phyloP scores from a whole-genome alignment of 1,140 invertebrate species.

The Reticulitermes speratus region DNA sequence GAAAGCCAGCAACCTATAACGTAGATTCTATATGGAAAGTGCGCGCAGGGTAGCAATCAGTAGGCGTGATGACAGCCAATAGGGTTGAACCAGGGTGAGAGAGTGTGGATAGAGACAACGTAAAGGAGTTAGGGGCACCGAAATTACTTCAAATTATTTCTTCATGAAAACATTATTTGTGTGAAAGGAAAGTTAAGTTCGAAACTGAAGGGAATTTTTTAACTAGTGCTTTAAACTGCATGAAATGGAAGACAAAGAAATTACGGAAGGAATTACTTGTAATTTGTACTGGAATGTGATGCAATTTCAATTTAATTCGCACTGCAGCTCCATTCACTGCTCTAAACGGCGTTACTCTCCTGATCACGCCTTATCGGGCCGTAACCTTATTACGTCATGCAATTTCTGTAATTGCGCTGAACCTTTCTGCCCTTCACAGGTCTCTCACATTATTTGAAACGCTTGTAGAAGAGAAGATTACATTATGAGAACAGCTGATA shows the following conservation, averaged over 20 bases:
- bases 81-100: no score
- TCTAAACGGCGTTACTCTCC: neutral
- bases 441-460: neutral
- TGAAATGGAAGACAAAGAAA: neutral
- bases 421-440: neutral
- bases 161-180: neutral
- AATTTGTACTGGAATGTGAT: neutral
- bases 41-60: no score
- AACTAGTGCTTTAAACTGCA: neutral
- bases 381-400: neutral
- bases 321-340: neutral
- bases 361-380: neutral
- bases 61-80: no score
- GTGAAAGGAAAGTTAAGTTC: neutral
- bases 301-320: neutral
- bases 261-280: neutral
- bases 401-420: neutral
- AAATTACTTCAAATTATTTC: neutral
- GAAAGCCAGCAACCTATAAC: no score
- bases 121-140: no score
- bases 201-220: neutral
- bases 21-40: no score
- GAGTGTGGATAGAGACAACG: no score
- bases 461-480: no score
- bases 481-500: no score